A percentile compares a stretch with the other conserved stretches of the same genome.
Conservation (phyloP, 2,888 invertebrate species). For the Drosophila tripunctata region DNA sequence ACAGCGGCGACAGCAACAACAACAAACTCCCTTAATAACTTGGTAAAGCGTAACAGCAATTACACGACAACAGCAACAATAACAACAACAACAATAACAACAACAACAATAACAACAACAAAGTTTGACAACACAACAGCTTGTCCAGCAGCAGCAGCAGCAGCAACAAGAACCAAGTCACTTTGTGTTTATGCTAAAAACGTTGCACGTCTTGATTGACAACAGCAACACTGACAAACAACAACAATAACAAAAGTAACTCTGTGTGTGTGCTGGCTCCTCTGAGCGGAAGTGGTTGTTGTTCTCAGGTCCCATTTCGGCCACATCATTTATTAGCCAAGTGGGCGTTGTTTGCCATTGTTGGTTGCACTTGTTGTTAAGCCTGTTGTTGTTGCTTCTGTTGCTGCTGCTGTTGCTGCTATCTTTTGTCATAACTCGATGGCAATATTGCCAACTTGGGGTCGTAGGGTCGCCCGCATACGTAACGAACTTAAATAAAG, state of each 20-base stretch:
- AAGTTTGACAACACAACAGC: conserved; percentile 49
- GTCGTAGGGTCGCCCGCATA: conserved; percentile 57
- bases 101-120: conserved; percentile 40
- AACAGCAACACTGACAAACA: conserved; percentile 43
- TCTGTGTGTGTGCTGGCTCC: conserved; percentile 1
- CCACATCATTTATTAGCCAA: conserved; percentile 67
- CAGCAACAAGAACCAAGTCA: conserved; percentile 39
- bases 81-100: conserved; percentile 13
- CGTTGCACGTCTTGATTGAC: conserved; percentile 70
- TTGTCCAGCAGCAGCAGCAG: conserved; percentile 63
- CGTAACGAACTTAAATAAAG: conserved; percentile 74
- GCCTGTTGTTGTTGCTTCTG: conserved; percentile 1
- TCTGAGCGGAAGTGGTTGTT: conserved; percentile 26
- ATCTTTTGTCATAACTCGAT: conserved; percentile 51
- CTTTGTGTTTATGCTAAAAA: conserved; percentile 64
- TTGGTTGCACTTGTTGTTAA: conserved; percentile 36
- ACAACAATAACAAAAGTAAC: conserved; percentile 29
- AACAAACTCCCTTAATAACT: conserved; percentile 70
- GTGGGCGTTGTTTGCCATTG: conserved; percentile 43
- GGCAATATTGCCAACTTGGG: conserved; percentile 30
- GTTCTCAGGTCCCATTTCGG: conserved; percentile 43
- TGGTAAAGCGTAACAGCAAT: conserved; percentile 67
- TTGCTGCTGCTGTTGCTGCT: conserved; percentile 8
- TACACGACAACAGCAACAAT: conserved; percentile 46
- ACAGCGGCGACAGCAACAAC: conserved; percentile 41